phyloP scores from a whole-genome alignment of 2,797 vertebrate genomes.

The Perdix hodgsoniae region DNA sequence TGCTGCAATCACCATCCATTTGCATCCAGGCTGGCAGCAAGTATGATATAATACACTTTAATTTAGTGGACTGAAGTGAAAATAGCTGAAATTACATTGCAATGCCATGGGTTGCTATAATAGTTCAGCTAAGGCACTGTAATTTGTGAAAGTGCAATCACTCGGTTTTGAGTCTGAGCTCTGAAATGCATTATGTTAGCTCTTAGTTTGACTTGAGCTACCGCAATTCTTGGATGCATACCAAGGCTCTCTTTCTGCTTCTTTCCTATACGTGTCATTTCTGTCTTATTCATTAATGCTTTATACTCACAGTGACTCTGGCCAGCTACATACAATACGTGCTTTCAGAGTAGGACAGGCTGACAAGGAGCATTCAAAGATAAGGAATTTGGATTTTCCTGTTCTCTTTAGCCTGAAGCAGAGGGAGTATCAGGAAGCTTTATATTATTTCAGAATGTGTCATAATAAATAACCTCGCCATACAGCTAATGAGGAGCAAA shows the following conservation, averaged over 20 bases:
- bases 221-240: neutral
- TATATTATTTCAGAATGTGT: neutral
- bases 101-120: neutral
- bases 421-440: constrained; percentile 1
- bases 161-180: neutral
- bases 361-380: neutral
- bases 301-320: neutral
- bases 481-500: neutral
- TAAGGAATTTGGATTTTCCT: neutral
- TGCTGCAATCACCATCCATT: neutral
- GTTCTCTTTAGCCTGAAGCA: neutral
- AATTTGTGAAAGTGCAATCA: neutral
- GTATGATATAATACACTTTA: constrained; percentile 23
- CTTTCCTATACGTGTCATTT: neutral
- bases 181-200: neutral
- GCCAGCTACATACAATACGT: too few species aligned
- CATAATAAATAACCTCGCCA: constrained; percentile 11
- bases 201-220: neutral
- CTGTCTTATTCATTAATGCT: neutral
- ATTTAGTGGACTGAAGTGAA: constrained; percentile 35
- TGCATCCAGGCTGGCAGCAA: neutral
- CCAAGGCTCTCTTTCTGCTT: neutral
- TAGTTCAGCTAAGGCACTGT: neutral
- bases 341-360: neutral
- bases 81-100: neutral